Base-by-base conservation (phyloP, 2,888 invertebrate species). In the Cephus sareptanus region DNA sequence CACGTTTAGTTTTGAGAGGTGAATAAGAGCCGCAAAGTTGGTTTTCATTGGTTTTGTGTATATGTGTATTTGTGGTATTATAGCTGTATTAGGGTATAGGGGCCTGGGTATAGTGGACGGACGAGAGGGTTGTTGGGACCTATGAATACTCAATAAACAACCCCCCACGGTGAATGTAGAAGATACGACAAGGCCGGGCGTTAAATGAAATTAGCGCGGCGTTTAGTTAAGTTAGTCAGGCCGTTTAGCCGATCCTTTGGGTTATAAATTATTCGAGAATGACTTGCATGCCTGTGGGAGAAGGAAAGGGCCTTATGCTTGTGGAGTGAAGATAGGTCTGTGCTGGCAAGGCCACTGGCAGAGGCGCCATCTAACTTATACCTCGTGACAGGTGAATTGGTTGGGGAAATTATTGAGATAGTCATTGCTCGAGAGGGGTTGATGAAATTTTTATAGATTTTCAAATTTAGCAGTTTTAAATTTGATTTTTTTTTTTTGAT, bases 191-290 rank as follows among this genome's bases (percentile, higher is more conserved):
- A 82, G 83, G 80, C 80, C 81, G 80, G 87, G 90, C 88, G 90
- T 87, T 89, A 90, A 90, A 89, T 89, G 90, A 90, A 90, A 90
- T 90, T 90, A 90, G 89, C 87, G 85, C 86, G 87, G 86, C 87
- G 87, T 89, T 90, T 90, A 90, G 90, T 89, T 86, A 87, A 89
- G 87, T 89, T 85, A 86, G 87, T 85, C 86, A 86, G 85, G 85
- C 85, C 87, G 87, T 88, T 89, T 85, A 85, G 85, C 80, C 82
- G 87, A 89, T 89, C 87, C 89, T 87, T 82, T 77, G 82, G 87
- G 89, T 90, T 89, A 90, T 90, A 89, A 90, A 90, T 90, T 90
- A 89, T 90, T 89, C 87, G 81, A 82, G 85, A 86, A 87, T 90
- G 90, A 90, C 90, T 90, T 88, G 90, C 89, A 89, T 77, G 76